These are phyloP conservation scores for Sterna hirundo DNA, from an alignment of 2,113 vertebrate genomes.

Conservation along the genomic window DNA sequence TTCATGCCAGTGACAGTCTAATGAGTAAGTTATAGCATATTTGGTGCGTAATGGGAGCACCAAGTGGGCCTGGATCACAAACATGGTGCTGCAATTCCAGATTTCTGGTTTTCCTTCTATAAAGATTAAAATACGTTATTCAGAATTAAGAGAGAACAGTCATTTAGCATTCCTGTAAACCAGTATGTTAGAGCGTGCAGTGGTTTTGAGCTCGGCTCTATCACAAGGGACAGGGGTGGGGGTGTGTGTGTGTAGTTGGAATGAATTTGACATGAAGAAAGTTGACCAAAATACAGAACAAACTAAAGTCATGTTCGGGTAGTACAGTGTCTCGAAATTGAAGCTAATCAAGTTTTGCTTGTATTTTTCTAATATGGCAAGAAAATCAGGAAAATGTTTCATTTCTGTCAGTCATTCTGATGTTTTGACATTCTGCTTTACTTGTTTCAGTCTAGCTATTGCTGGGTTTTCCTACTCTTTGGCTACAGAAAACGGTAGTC, in stretches of 20 bases:
- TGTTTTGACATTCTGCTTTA: constrained; percentile 6
- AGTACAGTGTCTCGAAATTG: not conserved
- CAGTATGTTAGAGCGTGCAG: accelerated
- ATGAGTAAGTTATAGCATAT: not conserved
- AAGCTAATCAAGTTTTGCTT: not conserved
- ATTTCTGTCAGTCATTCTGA: not conserved
- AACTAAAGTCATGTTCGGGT: not conserved
- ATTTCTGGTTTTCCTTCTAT: not conserved
- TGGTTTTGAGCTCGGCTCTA: not conserved
- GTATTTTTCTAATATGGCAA: not conserved
- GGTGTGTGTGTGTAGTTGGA: not conserved
- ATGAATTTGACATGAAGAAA: not conserved
- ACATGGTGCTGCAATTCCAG: not conserved
- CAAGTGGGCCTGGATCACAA: not conserved
- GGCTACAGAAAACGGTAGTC: not conserved
- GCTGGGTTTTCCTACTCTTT: not conserved
- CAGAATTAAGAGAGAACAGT: not conserved
- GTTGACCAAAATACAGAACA: constrained; percentile 19
- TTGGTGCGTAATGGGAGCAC: not conserved
- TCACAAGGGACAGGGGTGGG: accelerated
- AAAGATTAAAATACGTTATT: not conserved
- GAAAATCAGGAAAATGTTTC: constrained; percentile 11
- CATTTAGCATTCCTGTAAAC: not conserved
- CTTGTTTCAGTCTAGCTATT: not conserved
- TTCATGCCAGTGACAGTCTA: not conserved